A percentile compares a stretch with the other conserved stretches of the same genome.
phyloP scores from a whole-genome alignment of 1,140 invertebrate genomes.

The Pantala flavescens region DNA sequence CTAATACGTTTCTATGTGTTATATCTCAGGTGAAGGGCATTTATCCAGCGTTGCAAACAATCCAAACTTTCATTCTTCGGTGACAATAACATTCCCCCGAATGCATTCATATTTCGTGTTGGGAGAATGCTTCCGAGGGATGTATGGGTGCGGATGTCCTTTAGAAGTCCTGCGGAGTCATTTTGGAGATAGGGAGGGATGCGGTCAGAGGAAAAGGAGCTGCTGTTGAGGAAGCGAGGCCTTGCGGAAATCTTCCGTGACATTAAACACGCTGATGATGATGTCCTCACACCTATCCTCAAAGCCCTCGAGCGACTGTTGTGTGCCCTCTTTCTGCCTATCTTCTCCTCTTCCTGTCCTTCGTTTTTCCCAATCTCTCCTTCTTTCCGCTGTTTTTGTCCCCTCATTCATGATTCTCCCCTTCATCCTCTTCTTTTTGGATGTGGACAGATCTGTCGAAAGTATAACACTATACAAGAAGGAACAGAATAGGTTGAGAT shows the following conservation, averaged over 20 bases:
- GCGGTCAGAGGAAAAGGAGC: neutral
- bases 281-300: neutral
- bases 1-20: too few species aligned
- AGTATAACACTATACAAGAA: too few species aligned
- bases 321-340: neutral
- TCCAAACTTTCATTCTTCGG: too few species aligned
- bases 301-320: neutral
- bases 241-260: slow-evolving; percentile 7
- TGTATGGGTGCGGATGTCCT: neutral
- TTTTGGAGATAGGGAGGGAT: neutral
- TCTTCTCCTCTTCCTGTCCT: neutral
- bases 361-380: too few species aligned
- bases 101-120: neutral
- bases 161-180: neutral
- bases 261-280: slow-evolving; percentile 9
- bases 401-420: too few species aligned
- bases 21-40: too few species aligned
- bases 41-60: too few species aligned
- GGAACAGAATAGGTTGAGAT: too few species aligned
- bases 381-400: too few species aligned
- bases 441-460: too few species aligned
- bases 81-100: too few species aligned
- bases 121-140: neutral
- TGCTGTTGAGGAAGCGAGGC: neutral
- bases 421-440: too few species aligned